Evolutionary conservation across 2,113 vertebrate species (phyloP).

Genomic region (Thamnaconus septentrionalis): DNA sequence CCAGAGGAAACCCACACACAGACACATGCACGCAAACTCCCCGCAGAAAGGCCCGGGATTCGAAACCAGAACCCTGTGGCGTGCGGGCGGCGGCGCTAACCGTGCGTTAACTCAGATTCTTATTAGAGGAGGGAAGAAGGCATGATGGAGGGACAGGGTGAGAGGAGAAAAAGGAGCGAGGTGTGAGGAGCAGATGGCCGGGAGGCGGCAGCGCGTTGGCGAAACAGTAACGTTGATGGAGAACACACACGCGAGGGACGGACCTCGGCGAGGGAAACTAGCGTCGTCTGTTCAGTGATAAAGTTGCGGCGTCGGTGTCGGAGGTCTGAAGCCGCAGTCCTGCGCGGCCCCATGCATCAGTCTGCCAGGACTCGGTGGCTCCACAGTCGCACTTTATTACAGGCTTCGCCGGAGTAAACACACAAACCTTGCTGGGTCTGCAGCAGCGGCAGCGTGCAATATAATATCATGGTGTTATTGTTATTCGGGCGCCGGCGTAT

Average conservation of each 20-base stretch:
- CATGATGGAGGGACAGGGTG: conserved; percentile 72
- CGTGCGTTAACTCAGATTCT: conserved; percentile 65
- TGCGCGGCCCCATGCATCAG: conserved; percentile 15
- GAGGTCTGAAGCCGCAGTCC: conserved; percentile 54
- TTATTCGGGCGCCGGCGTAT: conserved; percentile 6
- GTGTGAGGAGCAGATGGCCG: conserved; percentile 78
- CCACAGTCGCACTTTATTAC: conserved; percentile 12
- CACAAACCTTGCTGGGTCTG: conserved; percentile 8
- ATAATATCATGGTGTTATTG: conserved; percentile 17
- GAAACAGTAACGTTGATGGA: conserved; percentile 72
- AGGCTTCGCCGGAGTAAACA: conserved; percentile 4
- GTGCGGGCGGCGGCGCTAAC: conserved; percentile 59
- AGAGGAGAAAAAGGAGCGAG: conserved; percentile 70
- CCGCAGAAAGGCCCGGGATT: too few species aligned
- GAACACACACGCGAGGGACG: conserved; percentile 62
- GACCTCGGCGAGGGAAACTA: conserved; percentile 68
- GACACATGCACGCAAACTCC: too few species aligned
- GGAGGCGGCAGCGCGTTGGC: conserved; percentile 73
- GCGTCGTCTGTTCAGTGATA: conserved; percentile 65
- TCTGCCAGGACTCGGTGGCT: conserved; percentile 18
- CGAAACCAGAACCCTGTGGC: conserved; percentile 43
- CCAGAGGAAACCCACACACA: too few species aligned
- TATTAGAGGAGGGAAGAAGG: conserved; percentile 49
- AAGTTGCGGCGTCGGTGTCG: conserved; percentile 57
- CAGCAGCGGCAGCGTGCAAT: neutral